Base-by-base conservation (phyloP, 2,113 vertebrate species). In the Erythrocercus mccallii region DNA sequence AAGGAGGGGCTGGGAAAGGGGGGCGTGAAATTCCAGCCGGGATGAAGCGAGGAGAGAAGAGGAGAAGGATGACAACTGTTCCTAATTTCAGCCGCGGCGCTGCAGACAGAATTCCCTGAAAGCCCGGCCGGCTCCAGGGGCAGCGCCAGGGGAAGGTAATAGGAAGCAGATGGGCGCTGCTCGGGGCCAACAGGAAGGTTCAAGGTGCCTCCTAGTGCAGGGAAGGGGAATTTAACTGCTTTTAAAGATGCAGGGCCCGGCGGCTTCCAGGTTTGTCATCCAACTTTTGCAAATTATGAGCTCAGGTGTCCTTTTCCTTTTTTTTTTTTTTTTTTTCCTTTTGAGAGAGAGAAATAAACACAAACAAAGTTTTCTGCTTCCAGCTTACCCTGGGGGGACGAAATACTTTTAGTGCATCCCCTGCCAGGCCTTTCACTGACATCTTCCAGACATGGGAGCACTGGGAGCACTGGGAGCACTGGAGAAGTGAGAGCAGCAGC, bases 121-220 rank as follows among this genome's bases (percentile, higher is more conserved):
- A 97, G 86, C 88, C 9, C 37, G n/a, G 96, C 96, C 27, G 4
- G 40, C 87, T 22, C 13, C 78, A 7, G 62, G 81, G 78, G 77
- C 93, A 79, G 92, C 76, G 88, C 81, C 42, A 95, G 90, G 90
- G 92, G 93, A 97, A 80, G 88, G 90, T 97, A 97, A 97, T 97
- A 77, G 94, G 92, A 97, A 97, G 96, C 97, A 97, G 95, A 97
- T 97, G 96, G 91, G 82, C 82, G 57, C 62, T 27, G 85, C 88
- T 91, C 70, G 33, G 94, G 87, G 94, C 95, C 94, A 95, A 88
- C 91, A 94, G 94, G 96, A 96, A 96, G 95, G 94, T 97, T 96
- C 95, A 96, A 97, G 95, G 95, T 96, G 95, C 96, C 96, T 97
- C 96, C 96, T 96, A 96, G 94, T 96, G 92, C 90, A 95, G 95